Evolutionary conservation across 2,797 vertebrate species (phyloP), one percentile per base, ranked within the genome.

Genomic region (Eremophila alpestris): DNA sequence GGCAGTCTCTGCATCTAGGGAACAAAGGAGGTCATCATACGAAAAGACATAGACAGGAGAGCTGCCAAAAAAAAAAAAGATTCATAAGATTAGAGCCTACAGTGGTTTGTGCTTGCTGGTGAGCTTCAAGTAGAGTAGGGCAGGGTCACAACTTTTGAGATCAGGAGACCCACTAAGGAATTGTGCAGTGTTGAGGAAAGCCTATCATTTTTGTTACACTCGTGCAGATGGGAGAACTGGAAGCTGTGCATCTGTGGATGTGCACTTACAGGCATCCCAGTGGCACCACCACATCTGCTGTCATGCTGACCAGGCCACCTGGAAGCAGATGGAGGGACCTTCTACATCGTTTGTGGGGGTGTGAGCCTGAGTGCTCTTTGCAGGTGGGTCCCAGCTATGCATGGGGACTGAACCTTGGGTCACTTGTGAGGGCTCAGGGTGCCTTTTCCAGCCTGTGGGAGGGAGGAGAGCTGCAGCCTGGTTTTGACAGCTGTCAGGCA

Each of bases 341-440:
- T 58, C 67, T 85, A 55, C n/a, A 17, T 16, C 0, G 0, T 3
- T 45, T 34, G n/a, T 0, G 0, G 18, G 19, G 36, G 2, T 46
- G 20, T 52, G 34, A 71, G 20, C 73, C 63, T 45, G 36, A 41
- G 36, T 0, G 2, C 4, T 13, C 43, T n/a, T 24, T 46, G 54
- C 63, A 60, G 54, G 59, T 76, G 2, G 3, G 12, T 76, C 46
- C 71, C 59, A 83, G 34, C 68, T 71, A 27, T 38, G 34, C n/a
- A 1, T 15, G 26, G 74, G 46, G 54, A 45, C 36, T 32, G 36
- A 62, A 27, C 22, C 10, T 83, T 74, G 46, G n/a, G 40, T 46
- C 7, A 1, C 52, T 43, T 55, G 34, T 22, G 45, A 40, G 59
- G 30, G 32, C n/a, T 26, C 48, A 13, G 11, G 3, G 1, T 63